Conservation (phyloP, 2,113 vertebrate genomes). For the Osmerus eperlanus region DNA sequence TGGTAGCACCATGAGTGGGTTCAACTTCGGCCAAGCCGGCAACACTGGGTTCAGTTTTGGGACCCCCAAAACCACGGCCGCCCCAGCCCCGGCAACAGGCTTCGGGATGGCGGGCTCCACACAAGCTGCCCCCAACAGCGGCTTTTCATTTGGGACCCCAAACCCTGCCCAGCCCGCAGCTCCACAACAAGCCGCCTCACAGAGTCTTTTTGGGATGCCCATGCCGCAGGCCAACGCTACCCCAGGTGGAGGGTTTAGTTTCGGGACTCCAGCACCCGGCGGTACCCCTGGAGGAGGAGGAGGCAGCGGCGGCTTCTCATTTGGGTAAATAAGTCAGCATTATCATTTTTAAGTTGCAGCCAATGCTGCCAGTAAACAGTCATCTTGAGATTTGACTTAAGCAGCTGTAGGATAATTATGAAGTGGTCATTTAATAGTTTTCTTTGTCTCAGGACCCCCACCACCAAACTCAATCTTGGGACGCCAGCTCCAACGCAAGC, state of each 20-base stretch:
- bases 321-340: conserved; percentile 64
- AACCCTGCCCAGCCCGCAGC: conserved; percentile 47
- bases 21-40: conserved; percentile 73
- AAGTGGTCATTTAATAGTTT: background rate
- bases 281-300: conserved; percentile 24
- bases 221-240: conserved; percentile 43
- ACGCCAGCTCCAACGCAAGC: conserved; percentile 61
- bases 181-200: conserved; percentile 23
- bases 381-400: too few relatives aligned
- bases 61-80: conserved; percentile 55
- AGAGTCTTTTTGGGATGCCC: conserved; percentile 68
- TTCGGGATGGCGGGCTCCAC: conserved; percentile 69
- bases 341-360: too few relatives aligned
- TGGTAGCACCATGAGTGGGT: conserved; percentile 74
- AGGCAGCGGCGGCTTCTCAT: conserved; percentile 66
- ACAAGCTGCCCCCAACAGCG: conserved; percentile 45
- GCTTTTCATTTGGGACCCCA: conserved; percentile 70
- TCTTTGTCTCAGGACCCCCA: conserved; percentile 40
- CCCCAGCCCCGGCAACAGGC: conserved; percentile 36
- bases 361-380: too few relatives aligned
- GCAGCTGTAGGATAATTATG: too few relatives aligned
- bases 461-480: conserved; percentile 69
- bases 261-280: conserved; percentile 70
- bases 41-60: conserved; percentile 75
- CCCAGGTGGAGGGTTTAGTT: conserved; percentile 71